Percentiles rank a stretch among this genome's conserved stretches.
Conservation (phyloP, 2,797 vertebrate species). For the Sylvilagus floridanus region DNA sequence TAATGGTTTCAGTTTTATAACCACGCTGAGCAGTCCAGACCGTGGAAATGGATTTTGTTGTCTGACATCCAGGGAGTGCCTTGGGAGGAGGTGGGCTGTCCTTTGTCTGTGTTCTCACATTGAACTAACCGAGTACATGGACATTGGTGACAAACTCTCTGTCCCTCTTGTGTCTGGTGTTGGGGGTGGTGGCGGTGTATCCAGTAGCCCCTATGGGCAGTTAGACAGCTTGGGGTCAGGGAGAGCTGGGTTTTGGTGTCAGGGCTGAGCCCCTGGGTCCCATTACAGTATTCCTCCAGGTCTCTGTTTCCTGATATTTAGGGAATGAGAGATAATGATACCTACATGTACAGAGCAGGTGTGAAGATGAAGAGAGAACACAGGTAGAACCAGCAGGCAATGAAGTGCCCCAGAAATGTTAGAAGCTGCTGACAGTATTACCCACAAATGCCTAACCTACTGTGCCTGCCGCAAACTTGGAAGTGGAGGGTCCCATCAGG, state of each 20-base stretch:
- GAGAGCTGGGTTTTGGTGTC: neutral
- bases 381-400: rapidly evolving
- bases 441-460: neutral
- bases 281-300: neutral
- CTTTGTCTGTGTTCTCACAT: conserved; percentile 29
- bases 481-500: neutral
- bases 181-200: neutral
- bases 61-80: conserved; percentile 3
- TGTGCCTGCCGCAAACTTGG: neutral
- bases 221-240: neutral
- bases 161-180: neutral
- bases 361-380: neutral
- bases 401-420: neutral
- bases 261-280: neutral
- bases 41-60: neutral
- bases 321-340: neutral
- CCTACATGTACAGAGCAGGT: neutral
- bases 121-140: neutral
- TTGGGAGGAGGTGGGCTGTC: conserved; percentile 11
- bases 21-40: neutral
- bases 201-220: neutral
- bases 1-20: conserved; percentile 57
- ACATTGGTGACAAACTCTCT: neutral
- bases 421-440: neutral
- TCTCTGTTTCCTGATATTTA: neutral